A percentile compares a stretch with the other conserved stretches of the same genome.
Evolutionary conservation across 2,797 vertebrate species (phyloP).

Genomic region (Percopsis omiscomaycus): DNA sequence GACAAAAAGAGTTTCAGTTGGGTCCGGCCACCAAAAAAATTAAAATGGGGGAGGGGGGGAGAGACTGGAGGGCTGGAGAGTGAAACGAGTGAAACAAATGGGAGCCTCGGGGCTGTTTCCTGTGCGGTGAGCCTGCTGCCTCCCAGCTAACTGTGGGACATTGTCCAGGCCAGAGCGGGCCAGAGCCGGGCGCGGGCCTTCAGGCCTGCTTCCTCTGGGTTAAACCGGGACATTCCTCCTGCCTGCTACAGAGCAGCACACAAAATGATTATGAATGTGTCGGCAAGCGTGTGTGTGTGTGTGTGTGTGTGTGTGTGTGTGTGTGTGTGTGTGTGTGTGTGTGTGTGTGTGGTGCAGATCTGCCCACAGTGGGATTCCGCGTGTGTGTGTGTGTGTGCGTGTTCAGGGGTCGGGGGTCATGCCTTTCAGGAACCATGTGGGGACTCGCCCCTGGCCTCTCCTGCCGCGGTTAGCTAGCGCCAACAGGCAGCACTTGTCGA

Average conservation of each 20-base stretch:
- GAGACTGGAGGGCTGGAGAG: conserved; percentile 6
- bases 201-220: conserved; percentile 64
- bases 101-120: conserved; percentile 46
- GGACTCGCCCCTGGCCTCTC: conserved; percentile 52
- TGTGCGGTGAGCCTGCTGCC: conserved; percentile 43
- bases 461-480: conserved; percentile 36
- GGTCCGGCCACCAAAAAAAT: conserved; percentile 9
- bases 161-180: conserved; percentile 62
- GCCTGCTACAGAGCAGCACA: conserved; percentile 39
- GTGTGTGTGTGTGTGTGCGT: conserved; percentile 15
- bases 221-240: conserved; percentile 64
- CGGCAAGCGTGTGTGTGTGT: neutral
- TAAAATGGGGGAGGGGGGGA: conserved; percentile 28
- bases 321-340: conserved; percentile 1
- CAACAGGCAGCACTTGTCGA: conserved; percentile 70
- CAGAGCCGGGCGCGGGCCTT: conserved; percentile 48
- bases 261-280: conserved; percentile 23
- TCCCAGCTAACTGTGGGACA: conserved; percentile 60
- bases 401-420: conserved; percentile 44
- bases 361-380: neutral
- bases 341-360: neutral
- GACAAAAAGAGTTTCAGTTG: conserved; percentile 25
- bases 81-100: conserved; percentile 16
- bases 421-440: conserved; percentile 74
- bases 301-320: neutral